Percentiles rank a stretch among this genome's conserved stretches.
These are phyloP conservation scores for Dicranocentrus wangi DNA, from an alignment of 2,888 invertebrate genomes.

Conservation along the genomic window DNA sequence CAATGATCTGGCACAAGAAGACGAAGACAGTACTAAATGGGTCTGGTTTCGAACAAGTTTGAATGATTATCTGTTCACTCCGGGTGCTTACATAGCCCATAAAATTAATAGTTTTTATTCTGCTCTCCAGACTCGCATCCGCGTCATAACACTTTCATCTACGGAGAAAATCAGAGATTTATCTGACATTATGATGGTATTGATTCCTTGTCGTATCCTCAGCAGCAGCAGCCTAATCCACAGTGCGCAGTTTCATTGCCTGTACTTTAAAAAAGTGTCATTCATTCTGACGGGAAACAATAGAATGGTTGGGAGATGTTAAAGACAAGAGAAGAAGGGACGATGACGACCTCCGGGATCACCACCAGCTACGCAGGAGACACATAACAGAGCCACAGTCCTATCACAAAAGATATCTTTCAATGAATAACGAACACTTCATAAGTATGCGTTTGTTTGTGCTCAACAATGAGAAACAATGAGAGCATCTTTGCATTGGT, in stretches of 20 bases:
- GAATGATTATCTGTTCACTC: background rate
- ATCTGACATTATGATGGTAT: constrained; percentile 9
- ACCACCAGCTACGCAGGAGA: constrained; percentile 52
- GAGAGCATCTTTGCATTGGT: constrained; percentile 49
- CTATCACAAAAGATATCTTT: constrained; percentile 53
- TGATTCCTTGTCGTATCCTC: constrained; percentile 31
- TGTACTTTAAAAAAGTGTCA: constrained; percentile 43
- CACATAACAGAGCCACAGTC: constrained; percentile 14
- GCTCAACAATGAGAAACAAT: constrained; percentile 39
- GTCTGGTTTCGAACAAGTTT: constrained; percentile 23
- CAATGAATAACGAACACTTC: constrained; percentile 24
- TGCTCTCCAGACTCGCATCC: constrained; percentile 11
- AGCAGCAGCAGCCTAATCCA: no score
- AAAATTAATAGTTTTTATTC: constrained; percentile 5
- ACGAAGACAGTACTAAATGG: background rate
- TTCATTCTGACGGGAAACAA: constrained; percentile 44
- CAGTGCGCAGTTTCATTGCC: background rate
- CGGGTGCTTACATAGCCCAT: constrained; percentile 3
- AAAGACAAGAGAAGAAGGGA: constrained; percentile 43
- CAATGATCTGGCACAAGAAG: constrained; percentile 38
- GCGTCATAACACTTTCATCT: constrained; percentile 15
- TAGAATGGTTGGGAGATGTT: constrained; percentile 50
- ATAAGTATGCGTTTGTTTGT: constrained; percentile 19
- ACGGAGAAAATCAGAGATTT: background rate
- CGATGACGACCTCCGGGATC: constrained; percentile 61